Evolutionary conservation across 2,113 vertebrate genomes (phyloP).

Genomic region (Coregonus clupeaformis): DNA sequence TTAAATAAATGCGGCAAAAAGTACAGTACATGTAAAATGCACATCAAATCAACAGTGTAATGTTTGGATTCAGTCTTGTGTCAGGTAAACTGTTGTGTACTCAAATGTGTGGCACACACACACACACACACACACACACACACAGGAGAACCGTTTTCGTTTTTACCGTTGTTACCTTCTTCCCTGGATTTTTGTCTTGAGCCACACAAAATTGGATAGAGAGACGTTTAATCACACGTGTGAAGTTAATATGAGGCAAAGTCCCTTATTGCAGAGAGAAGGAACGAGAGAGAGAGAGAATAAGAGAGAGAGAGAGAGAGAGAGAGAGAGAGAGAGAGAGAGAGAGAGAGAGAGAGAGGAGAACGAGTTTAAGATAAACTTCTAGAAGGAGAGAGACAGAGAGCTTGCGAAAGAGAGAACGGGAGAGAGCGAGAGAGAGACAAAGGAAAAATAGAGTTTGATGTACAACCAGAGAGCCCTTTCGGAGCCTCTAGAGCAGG

Average conservation of each 20-base stretch:
- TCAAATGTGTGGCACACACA: background rate
- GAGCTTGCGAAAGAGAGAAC: background rate
- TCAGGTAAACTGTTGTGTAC: too few relatives aligned
- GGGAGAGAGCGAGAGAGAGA: conserved; percentile 7
- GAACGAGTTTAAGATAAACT: background rate
- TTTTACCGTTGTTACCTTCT: conserved; percentile 46
- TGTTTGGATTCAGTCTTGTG: too few relatives aligned
- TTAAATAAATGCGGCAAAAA: too few relatives aligned
- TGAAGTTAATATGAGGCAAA: conserved; percentile 46
- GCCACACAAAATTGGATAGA: conserved; percentile 49
- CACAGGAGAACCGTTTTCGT: conserved; percentile 48
- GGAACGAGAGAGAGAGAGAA: background rate
- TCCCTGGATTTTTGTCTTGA: conserved; percentile 43
- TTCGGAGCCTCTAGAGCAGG: conserved; percentile 17
- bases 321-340: conserved; percentile 5
- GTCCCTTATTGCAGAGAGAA: background rate
- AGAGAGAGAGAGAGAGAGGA: background rate
- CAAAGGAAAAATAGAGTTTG: conserved; percentile 28
- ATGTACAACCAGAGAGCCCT: conserved; percentile 38
- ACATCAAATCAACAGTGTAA: too few relatives aligned
- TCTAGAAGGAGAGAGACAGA: background rate
- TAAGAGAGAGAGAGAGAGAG: conserved; percentile 9
- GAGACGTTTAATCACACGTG: conserved; percentile 52
- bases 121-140: conserved; percentile 13
- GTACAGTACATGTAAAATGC: too few relatives aligned